phyloP scores from a whole-genome alignment of 2,113 vertebrate genomes.

The Nycticebus coucang region DNA sequence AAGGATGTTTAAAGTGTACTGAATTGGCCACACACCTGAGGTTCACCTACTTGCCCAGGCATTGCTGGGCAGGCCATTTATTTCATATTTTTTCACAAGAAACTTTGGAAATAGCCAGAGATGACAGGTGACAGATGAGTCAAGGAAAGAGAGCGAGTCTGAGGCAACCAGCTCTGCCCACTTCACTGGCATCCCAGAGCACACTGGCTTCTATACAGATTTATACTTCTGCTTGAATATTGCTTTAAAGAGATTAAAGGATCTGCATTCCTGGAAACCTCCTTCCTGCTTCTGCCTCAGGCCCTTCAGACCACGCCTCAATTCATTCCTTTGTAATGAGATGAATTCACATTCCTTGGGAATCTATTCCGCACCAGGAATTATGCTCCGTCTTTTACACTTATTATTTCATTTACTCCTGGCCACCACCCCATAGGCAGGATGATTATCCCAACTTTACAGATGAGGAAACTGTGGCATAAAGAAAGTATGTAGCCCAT shows the following conservation, averaged over 20 bases:
- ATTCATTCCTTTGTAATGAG: conserved; percentile 55
- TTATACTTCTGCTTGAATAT: conserved; percentile 60
- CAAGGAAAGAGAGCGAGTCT: not conserved
- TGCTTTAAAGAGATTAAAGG: conserved; percentile 46
- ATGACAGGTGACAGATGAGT: conserved; percentile 8
- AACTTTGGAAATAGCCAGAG: conserved; percentile 41
- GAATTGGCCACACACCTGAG: conserved; percentile 71
- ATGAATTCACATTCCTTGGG: conserved; percentile 35
- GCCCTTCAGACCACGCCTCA: not conserved
- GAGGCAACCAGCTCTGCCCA: conserved; percentile 7
- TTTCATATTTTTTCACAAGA: conserved; percentile 54
- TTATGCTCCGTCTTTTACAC: not conserved
- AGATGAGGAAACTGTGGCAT: not conserved
- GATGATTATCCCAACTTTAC: not conserved
- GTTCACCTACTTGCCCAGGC: conserved; percentile 63
- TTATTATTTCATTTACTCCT: conserved; percentile 19
- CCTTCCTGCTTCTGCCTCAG: not conserved
- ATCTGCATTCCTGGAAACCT: conserved; percentile 66
- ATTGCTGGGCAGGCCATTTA: conserved; percentile 54
- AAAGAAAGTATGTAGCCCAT: not conserved
- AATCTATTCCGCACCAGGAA: not conserved
- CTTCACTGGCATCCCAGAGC: not conserved
- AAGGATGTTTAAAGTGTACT: conserved; percentile 75
- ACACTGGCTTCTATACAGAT: not conserved
- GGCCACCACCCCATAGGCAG: no score